Conservation (phyloP, 2,888 invertebrate species). For the Petrophora chlorosata region DNA sequence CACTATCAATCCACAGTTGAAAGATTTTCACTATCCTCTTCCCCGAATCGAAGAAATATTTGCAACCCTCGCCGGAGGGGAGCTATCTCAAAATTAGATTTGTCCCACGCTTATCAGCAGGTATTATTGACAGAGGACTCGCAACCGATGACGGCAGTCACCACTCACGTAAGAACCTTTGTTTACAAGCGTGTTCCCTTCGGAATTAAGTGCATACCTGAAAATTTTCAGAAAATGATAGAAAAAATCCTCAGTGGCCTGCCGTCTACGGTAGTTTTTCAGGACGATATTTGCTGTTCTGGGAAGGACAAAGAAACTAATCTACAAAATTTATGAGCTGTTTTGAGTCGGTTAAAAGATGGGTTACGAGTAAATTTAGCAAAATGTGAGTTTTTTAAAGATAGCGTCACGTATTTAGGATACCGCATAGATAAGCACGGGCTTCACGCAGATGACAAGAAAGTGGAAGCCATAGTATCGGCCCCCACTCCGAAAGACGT, state of each 20-base stretch:
- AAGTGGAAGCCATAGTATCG: slow-evolving; percentile 28
- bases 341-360: slow-evolving; percentile 26
- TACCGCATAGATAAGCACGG: slow-evolving; percentile 33
- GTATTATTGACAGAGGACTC: slow-evolving; percentile 1
- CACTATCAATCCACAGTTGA: slow-evolving; percentile 39
- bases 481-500: slow-evolving; percentile 26
- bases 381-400: slow-evolving; percentile 34
- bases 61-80: slow-evolving; percentile 15
- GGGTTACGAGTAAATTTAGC: slow-evolving; percentile 24
- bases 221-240: slow-evolving; percentile 43
- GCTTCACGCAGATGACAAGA: slow-evolving; percentile 31
- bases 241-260: slow-evolving; percentile 36
- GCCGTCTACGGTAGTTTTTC: slow-evolving; percentile 31
- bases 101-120: slow-evolving; percentile 14
- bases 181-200: slow-evolving; percentile 14
- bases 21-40: slow-evolving; percentile 33
- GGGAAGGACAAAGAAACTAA: slow-evolving; percentile 11
- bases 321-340: slow-evolving; percentile 29
- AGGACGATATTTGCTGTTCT: slow-evolving; percentile 36
- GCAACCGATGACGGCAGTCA: slow-evolving; percentile 19
- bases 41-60: slow-evolving; percentile 40
- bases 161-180: slow-evolving; percentile 23
- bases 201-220: slow-evolving; percentile 24
- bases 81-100: slow-evolving; percentile 9
- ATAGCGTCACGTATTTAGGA: slow-evolving; percentile 31